Conservation (phyloP, 2,113 vertebrate genomes). For the Stomatorhinus ivindoensis region DNA sequence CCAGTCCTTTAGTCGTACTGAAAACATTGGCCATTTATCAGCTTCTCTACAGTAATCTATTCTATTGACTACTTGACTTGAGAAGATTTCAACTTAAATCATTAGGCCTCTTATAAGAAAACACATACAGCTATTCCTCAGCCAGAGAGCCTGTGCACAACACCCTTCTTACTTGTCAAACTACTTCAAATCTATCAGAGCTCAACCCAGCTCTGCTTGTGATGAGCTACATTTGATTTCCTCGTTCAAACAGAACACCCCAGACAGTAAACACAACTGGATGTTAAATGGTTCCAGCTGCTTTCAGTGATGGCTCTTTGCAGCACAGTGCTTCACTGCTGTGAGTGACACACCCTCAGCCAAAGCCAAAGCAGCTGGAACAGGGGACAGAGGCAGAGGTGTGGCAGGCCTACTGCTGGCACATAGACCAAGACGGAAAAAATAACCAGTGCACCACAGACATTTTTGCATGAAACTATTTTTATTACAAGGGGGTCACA, state of each 20-base stretch:
- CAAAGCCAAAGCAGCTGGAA: not conserved
- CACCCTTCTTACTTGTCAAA: not conserved
- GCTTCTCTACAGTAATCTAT: not conserved
- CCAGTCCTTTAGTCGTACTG: not conserved
- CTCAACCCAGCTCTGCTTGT: not conserved
- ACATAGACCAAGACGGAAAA: not conserved
- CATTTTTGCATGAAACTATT: not conserved
- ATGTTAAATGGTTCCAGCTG: not conserved
- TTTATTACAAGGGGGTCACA: not conserved
- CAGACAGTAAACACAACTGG: not conserved
- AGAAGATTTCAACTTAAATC: not conserved
- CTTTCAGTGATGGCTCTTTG: not conserved
- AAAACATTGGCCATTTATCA: not conserved
- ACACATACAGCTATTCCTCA: not conserved
- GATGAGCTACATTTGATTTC: not conserved
- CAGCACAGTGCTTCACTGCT: not conserved
- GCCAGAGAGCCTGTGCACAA: not conserved
- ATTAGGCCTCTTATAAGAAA: not conserved
- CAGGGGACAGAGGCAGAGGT: not conserved
- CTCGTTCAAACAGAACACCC: not conserved
- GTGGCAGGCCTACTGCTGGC: not conserved
- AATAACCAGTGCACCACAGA: not conserved
- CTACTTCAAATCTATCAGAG: not conserved
- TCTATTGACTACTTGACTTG: not conserved
- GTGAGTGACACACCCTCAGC: not conserved